Conservation (phyloP, 53 echinoderm and acorn worm species). For the Stichopus horrens region DNA sequence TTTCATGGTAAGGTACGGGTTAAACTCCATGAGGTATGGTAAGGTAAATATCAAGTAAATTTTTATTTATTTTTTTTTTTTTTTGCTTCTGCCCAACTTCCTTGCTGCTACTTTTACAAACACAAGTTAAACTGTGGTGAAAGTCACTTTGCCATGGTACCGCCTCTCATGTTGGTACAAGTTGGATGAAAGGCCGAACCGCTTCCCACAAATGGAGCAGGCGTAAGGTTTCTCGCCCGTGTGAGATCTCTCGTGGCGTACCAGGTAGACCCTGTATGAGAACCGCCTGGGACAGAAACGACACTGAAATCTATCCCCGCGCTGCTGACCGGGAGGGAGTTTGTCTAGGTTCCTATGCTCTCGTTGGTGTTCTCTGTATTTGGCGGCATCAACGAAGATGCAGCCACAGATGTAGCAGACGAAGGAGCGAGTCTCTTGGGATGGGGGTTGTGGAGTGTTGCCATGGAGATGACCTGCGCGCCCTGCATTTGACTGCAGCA, state of each 20-base stretch:
- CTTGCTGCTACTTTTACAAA: too few species aligned
- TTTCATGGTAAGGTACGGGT: too few species aligned
- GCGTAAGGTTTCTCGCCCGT: conserved; percentile 22
- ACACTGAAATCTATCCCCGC: conserved; percentile 19
- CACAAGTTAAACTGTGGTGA: background rate
- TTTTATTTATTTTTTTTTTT: too few species aligned
- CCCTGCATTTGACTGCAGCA: background rate
- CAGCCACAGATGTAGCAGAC: background rate
- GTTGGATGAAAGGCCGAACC: conserved; percentile 16
- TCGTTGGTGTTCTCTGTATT: background rate
- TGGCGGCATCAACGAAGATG: background rate
- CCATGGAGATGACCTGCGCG: background rate
- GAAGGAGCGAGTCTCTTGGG: background rate
- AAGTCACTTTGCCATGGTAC: background rate
- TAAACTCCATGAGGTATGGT: too few species aligned
- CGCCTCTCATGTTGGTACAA: background rate
- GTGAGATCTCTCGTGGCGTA: conserved; percentile 19
- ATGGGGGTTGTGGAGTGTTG: background rate
- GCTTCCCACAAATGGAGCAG: conserved; percentile 7
- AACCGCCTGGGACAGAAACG: conserved; percentile 19
- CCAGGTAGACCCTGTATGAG: conserved; percentile 3
- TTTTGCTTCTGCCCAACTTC: too few species aligned
- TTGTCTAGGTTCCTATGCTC: background rate
- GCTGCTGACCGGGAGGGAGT: background rate
- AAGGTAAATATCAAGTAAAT: too few species aligned